Percentiles rank a stretch among this genome's conserved stretches.
Conservation (phyloP, 2,797 vertebrate species). For the Perodicticus potto region DNA sequence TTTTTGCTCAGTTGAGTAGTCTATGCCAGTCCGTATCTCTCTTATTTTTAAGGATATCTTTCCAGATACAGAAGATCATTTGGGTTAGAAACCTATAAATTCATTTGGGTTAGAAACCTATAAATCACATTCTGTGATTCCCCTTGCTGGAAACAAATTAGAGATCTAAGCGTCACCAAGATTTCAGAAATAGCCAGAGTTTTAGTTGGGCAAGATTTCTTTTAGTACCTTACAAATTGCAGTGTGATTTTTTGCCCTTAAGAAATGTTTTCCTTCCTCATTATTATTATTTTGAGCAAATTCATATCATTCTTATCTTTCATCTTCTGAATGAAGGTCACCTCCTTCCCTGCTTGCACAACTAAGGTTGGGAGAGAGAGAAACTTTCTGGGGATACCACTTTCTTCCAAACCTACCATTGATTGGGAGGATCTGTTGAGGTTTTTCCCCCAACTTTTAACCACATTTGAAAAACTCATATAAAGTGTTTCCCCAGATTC, state of each 20-base stretch:
- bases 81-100: neutral
- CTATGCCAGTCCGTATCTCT: neutral
- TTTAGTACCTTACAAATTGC: neutral
- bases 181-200: neutral
- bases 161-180: neutral
- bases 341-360: neutral
- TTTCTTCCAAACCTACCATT: slow-evolving; percentile 63
- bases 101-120: no score
- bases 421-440: slow-evolving; percentile 72
- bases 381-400: neutral
- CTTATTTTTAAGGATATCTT: neutral
- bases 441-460: slow-evolving; percentile 61
- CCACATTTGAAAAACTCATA: slow-evolving; percentile 73
- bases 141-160: neutral
- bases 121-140: neutral
- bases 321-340: slow-evolving; percentile 70
- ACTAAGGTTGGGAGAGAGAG: neutral
- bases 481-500: slow-evolving; percentile 70
- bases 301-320: neutral
- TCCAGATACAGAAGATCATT: neutral
- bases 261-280: slow-evolving; percentile 10
- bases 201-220: neutral
- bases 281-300: slow-evolving; percentile 51
- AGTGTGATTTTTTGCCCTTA: neutral
- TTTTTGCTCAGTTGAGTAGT: slow-evolving; percentile 1